These are phyloP conservation scores for Brachionus rotundiformis DNA, from an alignment of 1,140 invertebrate genomes.

Conservation along the genomic window DNA sequence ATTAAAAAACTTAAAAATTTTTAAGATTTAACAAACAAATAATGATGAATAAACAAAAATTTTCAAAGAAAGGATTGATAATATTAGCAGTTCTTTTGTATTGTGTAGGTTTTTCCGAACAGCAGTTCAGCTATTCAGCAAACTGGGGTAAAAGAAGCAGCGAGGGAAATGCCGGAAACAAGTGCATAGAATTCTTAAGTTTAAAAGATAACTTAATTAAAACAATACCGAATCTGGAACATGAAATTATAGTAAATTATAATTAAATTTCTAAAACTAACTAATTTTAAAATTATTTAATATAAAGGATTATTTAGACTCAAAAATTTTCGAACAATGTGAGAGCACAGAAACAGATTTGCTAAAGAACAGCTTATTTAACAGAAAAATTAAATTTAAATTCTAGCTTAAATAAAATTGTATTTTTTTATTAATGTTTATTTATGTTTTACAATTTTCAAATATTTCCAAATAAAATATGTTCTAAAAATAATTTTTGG, in stretches of 20 bases:
- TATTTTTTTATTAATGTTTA: neutral
- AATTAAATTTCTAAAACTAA: neutral
- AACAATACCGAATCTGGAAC: neutral
- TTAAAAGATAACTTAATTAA: neutral
- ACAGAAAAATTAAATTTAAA: neutral
- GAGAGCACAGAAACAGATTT: neutral
- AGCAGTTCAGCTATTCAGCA: conserved; percentile 42
- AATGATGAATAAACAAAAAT: neutral
- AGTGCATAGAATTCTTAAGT: neutral
- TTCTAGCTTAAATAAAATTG: neutral
- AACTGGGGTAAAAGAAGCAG: conserved; percentile 35
- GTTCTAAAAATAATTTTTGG: neutral
- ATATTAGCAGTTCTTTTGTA: neutral
- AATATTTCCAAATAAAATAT: neutral
- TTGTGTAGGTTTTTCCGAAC: neutral
- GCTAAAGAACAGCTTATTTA: neutral
- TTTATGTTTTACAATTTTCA: conserved; percentile 3
- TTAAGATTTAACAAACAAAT: neutral
- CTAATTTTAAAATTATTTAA: neutral
- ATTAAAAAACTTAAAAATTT: too few relatives aligned
- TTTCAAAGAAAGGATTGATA: neutral
- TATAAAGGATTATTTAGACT: neutral
- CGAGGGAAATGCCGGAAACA: neutral
- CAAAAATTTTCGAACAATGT: neutral
- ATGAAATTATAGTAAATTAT: neutral